Evolutionary conservation across 2,797 vertebrate genomes (phyloP).

Genomic region (Tolypeutes matacus): DNA sequence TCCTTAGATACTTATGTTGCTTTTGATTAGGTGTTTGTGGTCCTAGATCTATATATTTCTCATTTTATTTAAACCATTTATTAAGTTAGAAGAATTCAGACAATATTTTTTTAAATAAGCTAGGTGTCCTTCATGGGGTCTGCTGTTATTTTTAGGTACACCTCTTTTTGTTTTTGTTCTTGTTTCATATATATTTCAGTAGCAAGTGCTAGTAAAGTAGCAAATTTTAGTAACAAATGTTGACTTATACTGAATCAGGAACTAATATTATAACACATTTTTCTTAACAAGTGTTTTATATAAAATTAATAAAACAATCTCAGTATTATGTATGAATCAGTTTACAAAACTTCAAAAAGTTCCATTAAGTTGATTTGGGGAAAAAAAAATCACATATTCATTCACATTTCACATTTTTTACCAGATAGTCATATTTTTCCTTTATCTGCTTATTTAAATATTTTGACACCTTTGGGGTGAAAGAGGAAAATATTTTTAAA

Average conservation of each 20-base stretch:
- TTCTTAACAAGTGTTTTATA: neutral
- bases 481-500: neutral
- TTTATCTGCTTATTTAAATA: neutral
- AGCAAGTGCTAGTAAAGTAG: too few species aligned
- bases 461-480: neutral
- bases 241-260: neutral
- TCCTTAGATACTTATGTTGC: neutral
- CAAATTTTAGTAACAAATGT: neutral
- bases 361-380: neutral
- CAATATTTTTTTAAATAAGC: neutral
- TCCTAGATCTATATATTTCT: neutral
- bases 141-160: neutral
- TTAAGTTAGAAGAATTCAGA: neutral
- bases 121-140: neutral
- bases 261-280: neutral
- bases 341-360: constrained; percentile 5
- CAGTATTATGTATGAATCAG: neutral
- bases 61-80: neutral
- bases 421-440: neutral
- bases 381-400: neutral
- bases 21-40: neutral
- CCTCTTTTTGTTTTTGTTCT: neutral
- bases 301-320: neutral
- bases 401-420: neutral
- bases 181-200: neutral